Conservation (phyloP, 2,797 vertebrate genomes). For the Sebastes cheni region DNA sequence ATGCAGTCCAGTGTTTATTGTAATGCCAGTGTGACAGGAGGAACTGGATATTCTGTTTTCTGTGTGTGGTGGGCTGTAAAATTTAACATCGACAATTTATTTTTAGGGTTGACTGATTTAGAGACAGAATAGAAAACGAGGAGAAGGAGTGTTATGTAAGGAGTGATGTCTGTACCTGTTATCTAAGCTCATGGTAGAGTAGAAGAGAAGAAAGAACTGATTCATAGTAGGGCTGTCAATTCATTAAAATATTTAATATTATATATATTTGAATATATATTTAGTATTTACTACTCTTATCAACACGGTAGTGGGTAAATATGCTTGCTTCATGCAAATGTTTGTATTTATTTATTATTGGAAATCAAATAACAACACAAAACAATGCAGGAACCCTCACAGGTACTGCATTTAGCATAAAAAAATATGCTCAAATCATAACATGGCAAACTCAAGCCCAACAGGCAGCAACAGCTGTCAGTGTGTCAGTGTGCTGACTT, state of each 20-base stretch:
- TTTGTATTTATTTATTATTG: no score
- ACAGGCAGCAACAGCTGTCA: no score
- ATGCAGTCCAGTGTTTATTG: not conserved
- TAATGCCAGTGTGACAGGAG: not conserved
- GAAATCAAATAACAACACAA: no score
- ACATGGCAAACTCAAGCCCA: no score
- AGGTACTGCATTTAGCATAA: no score
- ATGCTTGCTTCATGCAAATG: no score
- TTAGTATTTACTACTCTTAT: no score
- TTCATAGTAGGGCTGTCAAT: not conserved
- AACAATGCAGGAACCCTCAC: no score
- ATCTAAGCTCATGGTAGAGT: not conserved
- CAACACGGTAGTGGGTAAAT: accelerated
- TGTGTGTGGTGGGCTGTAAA: not conserved
- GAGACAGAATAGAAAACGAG: not conserved
- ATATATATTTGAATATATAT: no score
- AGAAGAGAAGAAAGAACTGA: not conserved
- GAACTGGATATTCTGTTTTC: not conserved
- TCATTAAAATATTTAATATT: no score
- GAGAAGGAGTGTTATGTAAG: not conserved
- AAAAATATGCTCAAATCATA: no score
- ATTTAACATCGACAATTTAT: not conserved
- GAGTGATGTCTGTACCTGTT: not conserved
- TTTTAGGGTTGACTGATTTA: not conserved
- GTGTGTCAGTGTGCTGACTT: no score